These are phyloP conservation scores for Amniataba percoides DNA, from an alignment of 2,797 vertebrate genomes.

Conservation along the genomic window DNA sequence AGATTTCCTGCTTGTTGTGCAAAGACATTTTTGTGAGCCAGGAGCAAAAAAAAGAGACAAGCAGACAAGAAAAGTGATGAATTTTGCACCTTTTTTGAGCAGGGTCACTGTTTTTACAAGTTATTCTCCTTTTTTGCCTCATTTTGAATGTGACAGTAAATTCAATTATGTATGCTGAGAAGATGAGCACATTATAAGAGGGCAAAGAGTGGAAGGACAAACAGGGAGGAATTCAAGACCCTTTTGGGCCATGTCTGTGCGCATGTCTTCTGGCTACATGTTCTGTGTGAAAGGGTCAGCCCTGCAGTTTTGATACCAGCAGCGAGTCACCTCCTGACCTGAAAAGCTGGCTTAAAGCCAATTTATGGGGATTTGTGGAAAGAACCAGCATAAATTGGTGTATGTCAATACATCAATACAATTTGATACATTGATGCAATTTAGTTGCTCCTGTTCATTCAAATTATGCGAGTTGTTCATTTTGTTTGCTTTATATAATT, in stretches of 20 bases:
- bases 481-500: background rate
- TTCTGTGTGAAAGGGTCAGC: slow-evolving; percentile 62
- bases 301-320: slow-evolving; percentile 40
- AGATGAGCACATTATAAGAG: slow-evolving; percentile 54
- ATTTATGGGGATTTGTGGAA: slow-evolving; percentile 26
- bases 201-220: slow-evolving; percentile 67
- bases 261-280: slow-evolving; percentile 44
- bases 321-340: slow-evolving; percentile 50
- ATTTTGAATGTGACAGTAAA: slow-evolving; percentile 54
- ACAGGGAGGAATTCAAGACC: slow-evolving; percentile 50
- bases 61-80: background rate
- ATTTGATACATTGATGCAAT: slow-evolving; percentile 16
- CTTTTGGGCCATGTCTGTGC: slow-evolving; percentile 43
- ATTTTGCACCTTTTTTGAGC: slow-evolving; percentile 9
- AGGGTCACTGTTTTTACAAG: slow-evolving; percentile 52
- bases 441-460: slow-evolving; percentile 24
- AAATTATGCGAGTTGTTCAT: background rate
- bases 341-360: slow-evolving; percentile 39
- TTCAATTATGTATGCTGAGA: slow-evolving; percentile 62
- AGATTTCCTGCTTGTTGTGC: slow-evolving; percentile 20
- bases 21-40: slow-evolving; percentile 22
- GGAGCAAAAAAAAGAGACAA: background rate
- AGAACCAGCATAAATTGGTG: slow-evolving; percentile 10
- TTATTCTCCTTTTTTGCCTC: slow-evolving; percentile 18
- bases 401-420: slow-evolving; percentile 23